Base-by-base conservation (phyloP, 2,113 vertebrate genomes). In the Serinus canaria region DNA sequence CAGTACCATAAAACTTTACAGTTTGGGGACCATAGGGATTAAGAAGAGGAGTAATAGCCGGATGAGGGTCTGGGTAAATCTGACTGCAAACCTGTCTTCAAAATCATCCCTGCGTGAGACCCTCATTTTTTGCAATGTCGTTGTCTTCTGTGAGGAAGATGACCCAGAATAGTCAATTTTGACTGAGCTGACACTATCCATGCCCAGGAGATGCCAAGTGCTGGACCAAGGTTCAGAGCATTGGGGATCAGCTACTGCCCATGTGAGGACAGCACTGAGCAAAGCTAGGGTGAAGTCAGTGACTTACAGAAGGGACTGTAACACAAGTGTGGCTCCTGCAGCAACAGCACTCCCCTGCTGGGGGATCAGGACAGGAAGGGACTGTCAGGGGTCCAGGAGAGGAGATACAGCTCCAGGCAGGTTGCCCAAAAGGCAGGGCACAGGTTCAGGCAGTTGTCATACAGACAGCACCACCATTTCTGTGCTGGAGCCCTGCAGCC, bases 401-500 rank as follows among this genome's bases (percentile, higher is more conserved):
- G n/a, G 24, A 79, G 43, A 22, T 13, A 6, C 9, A 63, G 39
- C 35, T 52, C n/a, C n/a, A 33, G n/a, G 43, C 22, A 78, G 31
- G 22, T 11, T 56, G 74, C 37, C 46, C 46, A 39, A 35, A 81
- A 37, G 37, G n/a, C 56, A 66, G 41, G 43, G 47, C 43, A 67
- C 41, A 13, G 31, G 22, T 11, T 15, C 35, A 20, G 77, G 23
- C 33, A 27, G 28, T 0, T 37, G n/a, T 46, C 47, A 7, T 10
- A n/a, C 53, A 53, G 24, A 33, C 44, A 52, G 4, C 28, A 33
- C 28, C 39, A 25, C 10, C 10, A 1, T 21, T 63, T 35, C 50
- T 14, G 4, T 0, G 2, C 30, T 0, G 0, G 64, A 62, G 41
- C 46, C 50, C n/a, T 52, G 15, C 39, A 69, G 64, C 59, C 30